Conservation (phyloP, 2,113 vertebrate species). For the Sitta europaea region DNA sequence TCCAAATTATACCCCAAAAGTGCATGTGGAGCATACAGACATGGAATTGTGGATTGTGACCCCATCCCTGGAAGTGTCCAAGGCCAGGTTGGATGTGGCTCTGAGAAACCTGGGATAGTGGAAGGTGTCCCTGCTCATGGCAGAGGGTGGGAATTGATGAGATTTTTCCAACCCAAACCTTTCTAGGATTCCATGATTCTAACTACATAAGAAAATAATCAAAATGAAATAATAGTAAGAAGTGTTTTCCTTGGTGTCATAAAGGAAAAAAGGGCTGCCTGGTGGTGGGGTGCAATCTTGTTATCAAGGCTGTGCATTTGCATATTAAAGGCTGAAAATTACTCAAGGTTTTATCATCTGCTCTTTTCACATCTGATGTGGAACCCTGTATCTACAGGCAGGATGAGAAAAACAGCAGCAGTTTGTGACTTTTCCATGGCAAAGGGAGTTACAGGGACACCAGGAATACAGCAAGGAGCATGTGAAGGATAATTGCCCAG, state of each 20-base stretch:
- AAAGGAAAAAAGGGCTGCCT: neutral
- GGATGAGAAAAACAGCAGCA: neutral
- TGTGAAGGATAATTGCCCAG: fast-evolving
- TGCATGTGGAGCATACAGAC: fast-evolving
- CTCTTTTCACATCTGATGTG: conserved; percentile 11
- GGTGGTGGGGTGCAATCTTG: neutral
- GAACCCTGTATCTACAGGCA: neutral
- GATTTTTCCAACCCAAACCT: neutral
- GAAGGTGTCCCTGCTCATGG: neutral
- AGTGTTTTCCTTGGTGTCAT: neutral
- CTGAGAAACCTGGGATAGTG: neutral
- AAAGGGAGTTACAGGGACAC: neutral
- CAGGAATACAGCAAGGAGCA: fast-evolving
- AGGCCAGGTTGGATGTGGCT: neutral
- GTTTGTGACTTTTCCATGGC: neutral
- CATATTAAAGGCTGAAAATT: neutral
- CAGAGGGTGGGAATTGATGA: neutral
- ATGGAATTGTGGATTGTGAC: neutral
- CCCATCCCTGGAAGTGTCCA: neutral
- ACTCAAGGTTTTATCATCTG: neutral
- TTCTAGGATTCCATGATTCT: neutral
- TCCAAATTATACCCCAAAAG: neutral
- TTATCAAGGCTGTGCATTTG: neutral
- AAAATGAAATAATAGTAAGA: neutral
- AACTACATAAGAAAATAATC: neutral